Conservation (phyloP, 2,797 vertebrate genomes). For the Pteropus rufus region DNA sequence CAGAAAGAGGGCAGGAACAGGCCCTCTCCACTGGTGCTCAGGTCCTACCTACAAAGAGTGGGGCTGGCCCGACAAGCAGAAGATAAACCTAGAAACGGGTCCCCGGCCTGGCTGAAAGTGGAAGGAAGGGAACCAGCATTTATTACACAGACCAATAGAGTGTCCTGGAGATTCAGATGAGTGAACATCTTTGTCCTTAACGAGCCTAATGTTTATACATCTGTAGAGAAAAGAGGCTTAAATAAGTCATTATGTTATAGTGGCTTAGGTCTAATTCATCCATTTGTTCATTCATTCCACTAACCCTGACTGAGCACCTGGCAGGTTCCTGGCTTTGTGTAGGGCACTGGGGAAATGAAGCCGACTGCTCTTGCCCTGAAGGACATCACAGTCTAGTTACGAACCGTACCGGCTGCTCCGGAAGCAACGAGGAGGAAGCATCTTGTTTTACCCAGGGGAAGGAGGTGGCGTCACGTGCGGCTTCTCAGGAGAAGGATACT, state of each 20-base stretch:
- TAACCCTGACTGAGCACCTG: neutral
- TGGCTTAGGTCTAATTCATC: neutral
- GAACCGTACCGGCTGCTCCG: neutral
- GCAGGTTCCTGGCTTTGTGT: neutral
- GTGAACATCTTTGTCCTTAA: neutral
- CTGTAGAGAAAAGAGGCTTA: neutral
- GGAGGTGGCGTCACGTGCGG: neutral
- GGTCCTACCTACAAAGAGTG: neutral
- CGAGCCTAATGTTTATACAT: neutral
- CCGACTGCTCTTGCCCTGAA: neutral
- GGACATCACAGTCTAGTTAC: neutral
- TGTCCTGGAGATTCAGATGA: neutral
- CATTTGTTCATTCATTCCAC: neutral
- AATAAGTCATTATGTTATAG: fast-evolving
- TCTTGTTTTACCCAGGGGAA: neutral
- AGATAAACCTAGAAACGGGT: neutral
- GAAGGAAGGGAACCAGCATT: neutral
- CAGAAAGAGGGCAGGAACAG: neutral
- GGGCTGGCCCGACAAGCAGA: neutral
- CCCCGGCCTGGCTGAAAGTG: neutral
- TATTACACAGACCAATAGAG: neutral
- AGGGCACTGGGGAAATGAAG: neutral
- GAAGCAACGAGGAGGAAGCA: neutral
- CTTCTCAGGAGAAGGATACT: neutral
- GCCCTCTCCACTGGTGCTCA: fast-evolving